Conservation (phyloP, 53 echinoderm and acorn worm species). For the Henricia sp. region DNA sequence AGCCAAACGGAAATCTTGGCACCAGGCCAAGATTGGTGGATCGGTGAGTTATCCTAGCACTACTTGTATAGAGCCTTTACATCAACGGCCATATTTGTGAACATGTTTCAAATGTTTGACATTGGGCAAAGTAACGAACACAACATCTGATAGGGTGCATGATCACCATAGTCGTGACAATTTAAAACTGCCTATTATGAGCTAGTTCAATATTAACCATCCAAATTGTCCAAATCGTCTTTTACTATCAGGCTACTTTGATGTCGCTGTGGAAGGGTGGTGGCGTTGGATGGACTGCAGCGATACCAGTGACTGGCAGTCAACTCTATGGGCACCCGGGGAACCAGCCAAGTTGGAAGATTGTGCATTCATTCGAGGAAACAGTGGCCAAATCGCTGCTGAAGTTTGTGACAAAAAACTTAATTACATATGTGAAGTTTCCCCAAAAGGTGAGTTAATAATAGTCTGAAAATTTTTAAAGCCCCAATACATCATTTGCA, state of each 20-base stretch:
- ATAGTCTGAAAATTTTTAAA: too few relatives aligned
- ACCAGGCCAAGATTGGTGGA: conserved; percentile 31
- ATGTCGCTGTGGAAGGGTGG: conserved; percentile 68
- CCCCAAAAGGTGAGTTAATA: conserved; percentile 60
- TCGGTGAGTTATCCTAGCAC: conserved; percentile 9
- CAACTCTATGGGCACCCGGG: conserved; percentile 58
- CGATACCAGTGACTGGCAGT: conserved; percentile 60
- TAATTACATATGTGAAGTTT: conserved; percentile 64
- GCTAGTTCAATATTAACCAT: too few relatives aligned
- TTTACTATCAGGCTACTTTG: conserved; percentile 63
- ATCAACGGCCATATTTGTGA: not conserved
- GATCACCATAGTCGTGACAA: too few relatives aligned
- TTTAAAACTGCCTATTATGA: too few relatives aligned
- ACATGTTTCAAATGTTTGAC: not conserved
- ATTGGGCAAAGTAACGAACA: too few relatives aligned
- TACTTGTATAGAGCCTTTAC: not conserved
- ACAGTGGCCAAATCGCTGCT: conserved; percentile 38
- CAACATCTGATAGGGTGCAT: too few relatives aligned
- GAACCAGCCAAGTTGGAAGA: conserved; percentile 62
- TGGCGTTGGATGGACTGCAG: conserved; percentile 80
- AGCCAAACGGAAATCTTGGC: conserved; percentile 21
- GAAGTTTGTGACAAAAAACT: conserved; percentile 55
- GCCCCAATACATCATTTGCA: too few relatives aligned
- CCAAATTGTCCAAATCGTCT: not conserved
- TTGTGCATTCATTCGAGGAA: conserved; percentile 47